Evolutionary conservation across 2,113 vertebrate genomes (phyloP).

Genomic region (Callopanchax toddi): DNA sequence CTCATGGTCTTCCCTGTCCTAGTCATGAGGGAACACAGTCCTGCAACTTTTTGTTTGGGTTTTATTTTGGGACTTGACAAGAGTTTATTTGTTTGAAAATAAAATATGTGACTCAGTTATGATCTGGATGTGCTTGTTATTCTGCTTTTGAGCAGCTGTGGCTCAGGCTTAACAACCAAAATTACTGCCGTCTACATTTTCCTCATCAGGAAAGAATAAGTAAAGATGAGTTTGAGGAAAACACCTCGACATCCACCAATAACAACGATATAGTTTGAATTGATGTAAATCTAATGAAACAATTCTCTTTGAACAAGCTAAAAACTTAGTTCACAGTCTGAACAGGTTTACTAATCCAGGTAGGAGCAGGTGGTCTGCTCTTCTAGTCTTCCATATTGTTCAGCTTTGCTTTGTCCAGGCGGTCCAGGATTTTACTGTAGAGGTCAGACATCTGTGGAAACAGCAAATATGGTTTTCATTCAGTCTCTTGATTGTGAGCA

Average conservation of each 20-base stretch:
- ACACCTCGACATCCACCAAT: not conserved
- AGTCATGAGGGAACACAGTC: constrained; percentile 77
- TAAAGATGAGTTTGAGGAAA: not conserved
- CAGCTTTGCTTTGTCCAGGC: constrained; percentile 80
- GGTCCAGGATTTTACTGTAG: constrained; percentile 84
- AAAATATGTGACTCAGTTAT: constrained; percentile 86
- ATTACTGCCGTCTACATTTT: not conserved
- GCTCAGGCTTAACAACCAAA: not conserved
- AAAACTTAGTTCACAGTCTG: not conserved
- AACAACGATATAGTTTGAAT: no score
- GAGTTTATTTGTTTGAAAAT: constrained; percentile 86
- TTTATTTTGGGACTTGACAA: constrained; percentile 81
- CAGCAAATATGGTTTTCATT: constrained; percentile 9
- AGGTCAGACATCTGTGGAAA: constrained; percentile 83
- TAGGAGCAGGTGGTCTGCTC: not conserved
- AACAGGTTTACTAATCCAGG: not conserved
- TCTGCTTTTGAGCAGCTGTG: constrained; percentile 31
- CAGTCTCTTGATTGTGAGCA: not conserved
- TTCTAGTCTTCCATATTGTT: constrained; percentile 71
- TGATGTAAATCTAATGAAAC: no score
- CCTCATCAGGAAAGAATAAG: not conserved
- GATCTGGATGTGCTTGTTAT: constrained; percentile 74
- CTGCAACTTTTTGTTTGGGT: constrained; percentile 75
- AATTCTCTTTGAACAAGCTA: no score
- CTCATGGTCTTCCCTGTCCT: constrained; percentile 78